Evolutionary conservation across 1,140 invertebrate species (phyloP).

Genomic region (Pseudomyrmex flavicornis): DNA sequence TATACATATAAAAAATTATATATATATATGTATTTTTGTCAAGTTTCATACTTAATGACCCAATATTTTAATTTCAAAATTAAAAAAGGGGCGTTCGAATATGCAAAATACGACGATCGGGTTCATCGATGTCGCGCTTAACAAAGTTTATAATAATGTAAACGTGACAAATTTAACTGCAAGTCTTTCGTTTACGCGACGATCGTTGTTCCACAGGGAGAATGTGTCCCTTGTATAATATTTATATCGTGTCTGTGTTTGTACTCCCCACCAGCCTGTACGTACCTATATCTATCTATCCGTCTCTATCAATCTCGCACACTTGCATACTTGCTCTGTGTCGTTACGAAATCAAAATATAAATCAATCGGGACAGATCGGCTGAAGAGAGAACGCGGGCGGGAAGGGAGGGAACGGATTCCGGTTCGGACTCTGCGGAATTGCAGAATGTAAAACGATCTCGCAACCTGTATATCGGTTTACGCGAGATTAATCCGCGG

Average conservation of each 20-base stretch:
- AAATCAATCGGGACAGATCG: slow-evolving; percentile 41
- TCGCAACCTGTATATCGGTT: slow-evolving; percentile 27
- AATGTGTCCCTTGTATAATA: slow-evolving; percentile 29
- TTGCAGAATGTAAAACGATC: slow-evolving; percentile 56
- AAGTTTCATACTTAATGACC: too few relatives aligned
- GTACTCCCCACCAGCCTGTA: not conserved
- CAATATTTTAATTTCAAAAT: not conserved
- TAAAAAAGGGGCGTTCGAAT: not conserved
- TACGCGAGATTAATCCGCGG: slow-evolving; percentile 21
- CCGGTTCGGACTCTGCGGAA: slow-evolving; percentile 13
- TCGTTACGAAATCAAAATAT: slow-evolving; percentile 58
- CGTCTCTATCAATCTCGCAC: slow-evolving; percentile 34
- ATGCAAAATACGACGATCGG: not conserved
- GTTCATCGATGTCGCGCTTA: too few relatives aligned
- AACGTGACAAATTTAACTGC: not conserved
- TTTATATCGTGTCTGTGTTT: slow-evolving; percentile 24
- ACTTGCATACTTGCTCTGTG: slow-evolving; percentile 27
- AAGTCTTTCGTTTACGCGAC: slow-evolving; percentile 12
- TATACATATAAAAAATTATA: too few relatives aligned
- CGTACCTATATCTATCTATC: not conserved
- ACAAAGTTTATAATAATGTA: too few relatives aligned
- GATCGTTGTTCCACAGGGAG: slow-evolving; percentile 1
- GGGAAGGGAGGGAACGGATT: not conserved
- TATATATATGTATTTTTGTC: too few relatives aligned
- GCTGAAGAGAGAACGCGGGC: slow-evolving; percentile 21